Evolutionary conservation across 2,113 vertebrate species (phyloP).

Genomic region (Pipra filicauda): DNA sequence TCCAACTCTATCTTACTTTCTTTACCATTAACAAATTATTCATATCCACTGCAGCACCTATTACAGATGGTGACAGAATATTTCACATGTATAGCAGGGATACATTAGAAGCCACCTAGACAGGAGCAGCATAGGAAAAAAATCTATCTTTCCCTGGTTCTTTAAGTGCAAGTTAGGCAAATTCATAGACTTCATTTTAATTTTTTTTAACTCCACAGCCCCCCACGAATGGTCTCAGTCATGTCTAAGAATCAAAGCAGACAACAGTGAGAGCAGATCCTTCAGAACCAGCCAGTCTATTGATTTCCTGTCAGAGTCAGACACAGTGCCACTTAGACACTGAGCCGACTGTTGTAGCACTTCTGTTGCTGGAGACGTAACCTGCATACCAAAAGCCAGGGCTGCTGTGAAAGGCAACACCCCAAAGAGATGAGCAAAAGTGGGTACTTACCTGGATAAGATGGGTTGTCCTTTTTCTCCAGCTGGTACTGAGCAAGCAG

Average conservation of each 20-base stretch:
- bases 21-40: neutral
- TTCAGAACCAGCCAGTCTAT: neutral
- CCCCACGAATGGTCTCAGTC: neutral
- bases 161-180: neutral
- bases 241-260: neutral
- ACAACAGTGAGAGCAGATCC: neutral
- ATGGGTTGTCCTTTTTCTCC: conserved; percentile 92
- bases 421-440: neutral
- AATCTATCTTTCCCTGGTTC: neutral
- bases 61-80: neutral
- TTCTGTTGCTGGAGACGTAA: neutral
- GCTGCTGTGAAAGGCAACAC: neutral
- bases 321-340: neutral
- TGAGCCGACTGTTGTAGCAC: neutral
- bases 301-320: neutral
- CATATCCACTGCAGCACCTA: neutral
- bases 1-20: neutral
- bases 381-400: neutral
- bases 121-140: neutral
- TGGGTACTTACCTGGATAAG: conserved; percentile 80
- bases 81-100: neutral
- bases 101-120: neutral
- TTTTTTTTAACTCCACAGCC: neutral
- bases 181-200: neutral
- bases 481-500: conserved; percentile 91